Conservation (phyloP, 1,140 invertebrate genomes). For the Ridgeia piscesae region DNA sequence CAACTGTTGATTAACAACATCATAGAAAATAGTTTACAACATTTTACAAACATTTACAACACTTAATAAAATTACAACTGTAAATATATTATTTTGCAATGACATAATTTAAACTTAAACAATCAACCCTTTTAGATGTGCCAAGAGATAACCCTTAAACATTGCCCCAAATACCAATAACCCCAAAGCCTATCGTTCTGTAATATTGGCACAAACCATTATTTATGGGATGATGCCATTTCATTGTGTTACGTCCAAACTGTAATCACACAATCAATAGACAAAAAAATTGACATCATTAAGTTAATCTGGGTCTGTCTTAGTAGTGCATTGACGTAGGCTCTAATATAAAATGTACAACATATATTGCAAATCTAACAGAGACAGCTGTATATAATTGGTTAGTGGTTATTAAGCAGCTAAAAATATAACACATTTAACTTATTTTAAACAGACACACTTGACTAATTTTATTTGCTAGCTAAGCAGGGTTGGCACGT, state of each 20-base stretch:
- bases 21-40: too few species aligned
- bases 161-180: background rate
- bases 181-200: background rate
- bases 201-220: background rate
- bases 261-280: background rate
- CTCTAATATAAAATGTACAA: background rate
- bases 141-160: background rate
- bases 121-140: too few species aligned
- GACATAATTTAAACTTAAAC: too few species aligned
- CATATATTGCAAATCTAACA: background rate
- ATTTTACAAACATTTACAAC: too few species aligned
- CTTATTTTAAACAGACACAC: too few species aligned
- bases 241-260: background rate
- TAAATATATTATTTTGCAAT: too few species aligned
- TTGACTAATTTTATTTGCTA: too few species aligned
- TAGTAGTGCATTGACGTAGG: background rate
- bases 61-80: too few species aligned
- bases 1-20: too few species aligned
- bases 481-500: too few species aligned
- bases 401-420: too few species aligned
- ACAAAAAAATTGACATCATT: background rate
- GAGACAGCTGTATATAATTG: background rate
- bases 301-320: background rate
- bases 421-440: too few species aligned
- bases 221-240: background rate